Percentiles rank a stretch among this genome's conserved stretches.
Conservation (phyloP, 2,888 invertebrate species). For the Noctua janthina region DNA sequence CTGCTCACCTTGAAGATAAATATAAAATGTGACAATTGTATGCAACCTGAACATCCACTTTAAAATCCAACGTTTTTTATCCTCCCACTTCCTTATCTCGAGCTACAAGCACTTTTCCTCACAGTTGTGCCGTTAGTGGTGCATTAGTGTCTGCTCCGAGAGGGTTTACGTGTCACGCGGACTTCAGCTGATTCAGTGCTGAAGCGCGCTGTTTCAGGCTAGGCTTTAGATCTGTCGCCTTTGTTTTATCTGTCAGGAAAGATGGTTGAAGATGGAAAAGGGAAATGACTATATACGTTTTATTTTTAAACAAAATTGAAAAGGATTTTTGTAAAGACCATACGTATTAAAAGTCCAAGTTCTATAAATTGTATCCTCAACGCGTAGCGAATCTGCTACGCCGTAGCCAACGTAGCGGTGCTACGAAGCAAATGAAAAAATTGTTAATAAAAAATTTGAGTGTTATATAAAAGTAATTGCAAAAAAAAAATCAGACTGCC, state of each 20-base stretch:
- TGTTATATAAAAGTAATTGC: background rate
- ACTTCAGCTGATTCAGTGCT: conserved; percentile 39
- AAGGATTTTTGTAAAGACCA: too few species aligned
- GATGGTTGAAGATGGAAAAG: background rate
- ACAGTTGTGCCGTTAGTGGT: conserved; percentile 41
- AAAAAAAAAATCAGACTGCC: background rate
- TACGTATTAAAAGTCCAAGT: background rate
- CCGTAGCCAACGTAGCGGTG: background rate
- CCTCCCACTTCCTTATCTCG: background rate
- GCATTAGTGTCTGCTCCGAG: conserved; percentile 50
- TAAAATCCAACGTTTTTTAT: background rate
- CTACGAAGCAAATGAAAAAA: background rate
- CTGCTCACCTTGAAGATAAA: background rate
- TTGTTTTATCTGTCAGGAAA: conserved; percentile 7
- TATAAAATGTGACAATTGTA: background rate
- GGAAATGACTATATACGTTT: background rate
- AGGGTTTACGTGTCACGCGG: conserved; percentile 42
- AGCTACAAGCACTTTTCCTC: conserved; percentile 16
- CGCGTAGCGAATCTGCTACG: background rate
- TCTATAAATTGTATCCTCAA: background rate
- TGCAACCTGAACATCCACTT: background rate
- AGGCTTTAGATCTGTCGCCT: conserved; percentile 6
- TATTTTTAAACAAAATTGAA: background rate
- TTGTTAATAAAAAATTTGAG: background rate
- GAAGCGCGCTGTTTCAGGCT: conserved; percentile 6